Evolutionary conservation across 2,888 invertebrate species (phyloP).

Genomic region (Pyrrhia umbra): DNA sequence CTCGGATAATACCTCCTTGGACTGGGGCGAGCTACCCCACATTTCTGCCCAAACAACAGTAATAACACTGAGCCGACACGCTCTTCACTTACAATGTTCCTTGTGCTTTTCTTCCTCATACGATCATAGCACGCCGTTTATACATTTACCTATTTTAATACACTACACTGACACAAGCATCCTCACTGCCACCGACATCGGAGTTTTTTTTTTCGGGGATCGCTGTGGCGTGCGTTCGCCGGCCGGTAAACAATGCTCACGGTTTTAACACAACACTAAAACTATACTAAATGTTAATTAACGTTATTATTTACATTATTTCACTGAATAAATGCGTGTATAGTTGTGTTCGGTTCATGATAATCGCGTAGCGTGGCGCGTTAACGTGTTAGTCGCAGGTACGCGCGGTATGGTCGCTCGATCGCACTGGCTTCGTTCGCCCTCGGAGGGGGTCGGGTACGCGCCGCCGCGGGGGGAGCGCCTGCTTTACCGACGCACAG

Average conservation of each 20-base stretch:
- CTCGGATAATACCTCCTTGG: constrained; percentile 80
- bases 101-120: constrained; percentile 90
- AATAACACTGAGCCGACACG: constrained; percentile 80
- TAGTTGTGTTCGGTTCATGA: constrained; percentile 83
- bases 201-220: constrained; percentile 83
- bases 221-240: constrained; percentile 91
- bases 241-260: constrained; percentile 91
- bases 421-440: constrained; percentile 84
- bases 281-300: constrained; percentile 90
- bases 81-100: constrained; percentile 89
- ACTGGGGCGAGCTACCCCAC: constrained; percentile 84
- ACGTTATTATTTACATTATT: constrained; percentile 89
- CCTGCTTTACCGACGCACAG: constrained; percentile 70
- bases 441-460: constrained; percentile 73
- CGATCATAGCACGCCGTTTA: constrained; percentile 90
- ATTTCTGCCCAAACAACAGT: constrained; percentile 83
- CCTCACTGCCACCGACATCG: constrained; percentile 86
- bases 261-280: constrained; percentile 90
- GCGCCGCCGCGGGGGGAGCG: constrained; percentile 70
- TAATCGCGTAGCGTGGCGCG: constrained; percentile 83
- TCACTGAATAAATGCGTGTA: constrained; percentile 86
- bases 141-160: constrained; percentile 89
- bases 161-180: constrained; percentile 88
- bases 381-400: constrained; percentile 72
- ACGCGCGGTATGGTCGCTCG: constrained; percentile 86